A percentile compares a stretch with the other conserved stretches of the same genome.
Evolutionary conservation across 2,113 vertebrate species (phyloP).

Genomic region (Rynchops niger): DNA sequence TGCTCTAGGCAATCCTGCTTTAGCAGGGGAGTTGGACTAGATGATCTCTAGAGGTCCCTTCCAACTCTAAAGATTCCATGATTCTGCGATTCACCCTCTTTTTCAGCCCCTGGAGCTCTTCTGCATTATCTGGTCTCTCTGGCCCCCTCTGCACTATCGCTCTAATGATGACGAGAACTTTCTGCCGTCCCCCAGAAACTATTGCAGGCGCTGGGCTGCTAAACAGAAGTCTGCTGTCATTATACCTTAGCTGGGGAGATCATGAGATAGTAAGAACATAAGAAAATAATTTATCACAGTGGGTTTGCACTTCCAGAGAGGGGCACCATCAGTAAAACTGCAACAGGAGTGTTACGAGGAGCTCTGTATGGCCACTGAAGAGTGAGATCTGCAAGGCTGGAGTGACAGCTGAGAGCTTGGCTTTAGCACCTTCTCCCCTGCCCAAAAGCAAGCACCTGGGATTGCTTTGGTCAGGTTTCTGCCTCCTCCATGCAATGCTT

Average conservation of each 20-base stretch:
- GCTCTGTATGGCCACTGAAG: not conserved
- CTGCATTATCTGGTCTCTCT: not conserved
- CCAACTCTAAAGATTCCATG: too few species aligned
- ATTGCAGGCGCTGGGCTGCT: not conserved
- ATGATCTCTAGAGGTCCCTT: too few species aligned
- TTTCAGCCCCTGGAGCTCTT: not conserved
- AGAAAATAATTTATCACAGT: not conserved
- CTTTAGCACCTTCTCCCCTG: not conserved
- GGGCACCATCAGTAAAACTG: not conserved
- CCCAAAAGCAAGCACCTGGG: not conserved
- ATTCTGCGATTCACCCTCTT: too few species aligned
- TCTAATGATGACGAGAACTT: not conserved
- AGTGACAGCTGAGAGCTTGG: not conserved
- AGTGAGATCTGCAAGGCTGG: not conserved
- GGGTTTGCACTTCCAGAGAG: not conserved
- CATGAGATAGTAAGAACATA: not conserved
- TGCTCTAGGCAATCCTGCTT: too few species aligned
- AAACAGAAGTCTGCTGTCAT: not conserved
- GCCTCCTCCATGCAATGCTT: not conserved
- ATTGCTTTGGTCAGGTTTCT: not conserved
- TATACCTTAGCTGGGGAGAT: not conserved
- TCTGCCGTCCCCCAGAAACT: not conserved
- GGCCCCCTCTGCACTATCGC: not conserved
- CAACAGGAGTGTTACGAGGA: not conserved
- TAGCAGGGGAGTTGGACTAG: too few species aligned